Percentiles rank a stretch among this genome's conserved stretches.
Evolutionary conservation across 2,888 invertebrate species (phyloP).

Genomic region (Zelleria hepariella): DNA sequence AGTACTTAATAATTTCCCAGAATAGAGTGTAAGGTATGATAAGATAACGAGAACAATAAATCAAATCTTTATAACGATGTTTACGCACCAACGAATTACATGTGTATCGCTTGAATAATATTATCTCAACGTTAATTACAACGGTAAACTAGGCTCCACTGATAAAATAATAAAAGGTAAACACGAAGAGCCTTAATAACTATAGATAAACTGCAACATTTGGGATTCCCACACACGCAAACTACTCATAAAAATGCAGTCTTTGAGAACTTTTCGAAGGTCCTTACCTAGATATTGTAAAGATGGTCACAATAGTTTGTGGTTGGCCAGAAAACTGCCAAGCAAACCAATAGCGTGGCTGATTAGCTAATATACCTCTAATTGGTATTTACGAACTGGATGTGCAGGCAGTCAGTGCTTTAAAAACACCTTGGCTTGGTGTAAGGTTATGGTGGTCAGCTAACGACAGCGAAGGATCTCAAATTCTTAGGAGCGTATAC

Average conservation of each 20-base stretch:
- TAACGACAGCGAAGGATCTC: too few species aligned
- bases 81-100: neutral
- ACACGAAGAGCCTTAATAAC: too few species aligned
- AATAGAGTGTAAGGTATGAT: neutral
- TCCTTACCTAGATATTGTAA: neutral
- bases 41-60: neutral
- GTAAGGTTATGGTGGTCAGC: too few species aligned
- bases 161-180: too few species aligned
- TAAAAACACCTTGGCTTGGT: too few species aligned
- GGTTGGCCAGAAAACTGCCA: neutral
- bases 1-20: neutral
- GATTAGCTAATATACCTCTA: neutral
- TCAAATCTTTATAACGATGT: neutral
- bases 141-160: too few species aligned
- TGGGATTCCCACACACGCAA: neutral
- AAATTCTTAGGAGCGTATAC: too few species aligned
- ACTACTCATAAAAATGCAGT: neutral
- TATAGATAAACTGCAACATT: too few species aligned
- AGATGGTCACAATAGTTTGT: neutral
- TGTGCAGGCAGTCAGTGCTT: too few species aligned
- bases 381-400: too few species aligned
- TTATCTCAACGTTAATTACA: neutral
- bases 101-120: neutral
- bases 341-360: neutral
- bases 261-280: neutral